phyloP scores from a whole-genome alignment of 2,113 vertebrate species.

The Theropithecus gelada region DNA sequence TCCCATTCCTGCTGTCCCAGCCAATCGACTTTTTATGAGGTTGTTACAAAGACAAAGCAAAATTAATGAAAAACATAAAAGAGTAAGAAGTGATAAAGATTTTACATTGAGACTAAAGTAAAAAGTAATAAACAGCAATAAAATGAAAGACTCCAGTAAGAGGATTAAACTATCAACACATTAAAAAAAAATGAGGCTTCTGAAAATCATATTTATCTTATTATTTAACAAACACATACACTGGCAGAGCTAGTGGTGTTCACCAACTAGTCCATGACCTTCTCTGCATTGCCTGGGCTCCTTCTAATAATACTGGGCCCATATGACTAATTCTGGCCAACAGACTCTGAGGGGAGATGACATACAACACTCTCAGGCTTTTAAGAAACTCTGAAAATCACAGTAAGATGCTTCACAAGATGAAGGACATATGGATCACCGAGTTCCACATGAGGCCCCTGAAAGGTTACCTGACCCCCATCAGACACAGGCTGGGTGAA shows the following conservation, averaged over 20 bases:
- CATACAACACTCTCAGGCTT: not conserved
- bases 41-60: not conserved
- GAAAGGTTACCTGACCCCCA: not conserved
- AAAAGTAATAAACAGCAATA: conserved; percentile 21
- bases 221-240: not conserved
- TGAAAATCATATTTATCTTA: not conserved
- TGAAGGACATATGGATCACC: not conserved
- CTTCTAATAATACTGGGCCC: not conserved
- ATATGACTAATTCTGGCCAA: not conserved
- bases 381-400: not conserved
- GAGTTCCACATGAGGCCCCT: not conserved
- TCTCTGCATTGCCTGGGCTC: not conserved
- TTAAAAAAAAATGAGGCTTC: not conserved
- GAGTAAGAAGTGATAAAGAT: not conserved
- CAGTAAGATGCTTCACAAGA: not conserved
- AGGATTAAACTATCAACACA: not conserved
- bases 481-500: not conserved
- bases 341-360: not conserved
- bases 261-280: not conserved
- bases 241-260: not conserved
- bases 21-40: not conserved
- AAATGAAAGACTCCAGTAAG: not conserved
- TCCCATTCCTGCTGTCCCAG: not conserved
- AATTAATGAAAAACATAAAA: not conserved
- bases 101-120: not conserved